phyloP scores from a whole-genome alignment of 2,113 vertebrate genomes.

The Corydoras sp. region DNA sequence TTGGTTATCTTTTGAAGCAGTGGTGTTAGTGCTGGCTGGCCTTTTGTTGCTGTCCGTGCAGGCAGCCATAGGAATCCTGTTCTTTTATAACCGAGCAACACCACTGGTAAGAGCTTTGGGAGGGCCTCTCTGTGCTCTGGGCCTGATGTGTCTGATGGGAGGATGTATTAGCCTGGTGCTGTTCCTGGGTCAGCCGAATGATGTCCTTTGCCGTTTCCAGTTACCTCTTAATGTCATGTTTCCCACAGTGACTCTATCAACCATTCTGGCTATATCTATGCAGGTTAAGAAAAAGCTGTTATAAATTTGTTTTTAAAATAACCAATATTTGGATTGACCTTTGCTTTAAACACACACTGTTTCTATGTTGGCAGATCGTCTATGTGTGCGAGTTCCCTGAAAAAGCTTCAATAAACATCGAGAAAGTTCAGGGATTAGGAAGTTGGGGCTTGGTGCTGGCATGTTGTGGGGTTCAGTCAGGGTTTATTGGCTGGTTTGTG shows the following conservation, averaged over 20 bases:
- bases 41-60: constrained; percentile 46
- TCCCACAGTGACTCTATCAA: constrained; percentile 68
- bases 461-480: constrained; percentile 60
- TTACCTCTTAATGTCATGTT: constrained; percentile 61
- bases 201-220: constrained; percentile 60
- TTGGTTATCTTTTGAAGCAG: constrained; percentile 56
- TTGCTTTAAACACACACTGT: too few relatives aligned
- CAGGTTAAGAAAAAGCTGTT: constrained; percentile 54
- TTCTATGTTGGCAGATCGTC: constrained; percentile 57
- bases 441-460: constrained; percentile 57
- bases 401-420: constrained; percentile 49
- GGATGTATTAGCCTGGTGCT: constrained; percentile 65
- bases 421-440: constrained; percentile 50
- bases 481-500: constrained; percentile 60
- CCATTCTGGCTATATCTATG: constrained; percentile 66
- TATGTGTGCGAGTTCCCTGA: constrained; percentile 66
- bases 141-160: constrained; percentile 60
- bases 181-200: constrained; percentile 65
- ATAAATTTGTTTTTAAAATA: too few relatives aligned
- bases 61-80: constrained; percentile 49
- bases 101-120: constrained; percentile 66
- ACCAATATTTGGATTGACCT: too few relatives aligned
- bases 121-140: constrained; percentile 55
- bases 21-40: constrained; percentile 49
- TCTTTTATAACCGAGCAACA: constrained; percentile 54